Conservation (phyloP, 2,113 vertebrate genomes). For the Ciconia maguari region DNA sequence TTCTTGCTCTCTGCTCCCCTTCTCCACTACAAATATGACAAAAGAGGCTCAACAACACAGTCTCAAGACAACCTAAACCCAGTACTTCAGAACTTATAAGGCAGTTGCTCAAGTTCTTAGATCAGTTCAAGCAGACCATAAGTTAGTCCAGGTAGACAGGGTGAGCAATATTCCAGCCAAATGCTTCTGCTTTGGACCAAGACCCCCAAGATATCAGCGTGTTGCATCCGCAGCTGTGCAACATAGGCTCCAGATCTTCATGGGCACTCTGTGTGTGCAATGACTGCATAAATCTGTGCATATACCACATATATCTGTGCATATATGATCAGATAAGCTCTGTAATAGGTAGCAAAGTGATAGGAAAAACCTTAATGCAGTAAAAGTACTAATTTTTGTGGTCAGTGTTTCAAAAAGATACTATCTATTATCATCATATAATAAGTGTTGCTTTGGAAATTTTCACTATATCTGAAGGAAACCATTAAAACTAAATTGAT, state of each 20-base stretch:
- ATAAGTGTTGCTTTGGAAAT: not conserved
- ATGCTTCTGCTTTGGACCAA: not conserved
- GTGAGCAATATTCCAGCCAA: not conserved
- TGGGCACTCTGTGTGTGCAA: not conserved
- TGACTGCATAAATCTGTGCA: not conserved
- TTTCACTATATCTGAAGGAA: not conserved
- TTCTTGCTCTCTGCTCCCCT: not conserved
- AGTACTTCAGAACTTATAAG: not conserved
- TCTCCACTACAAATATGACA: not conserved
- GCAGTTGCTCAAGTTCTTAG: not conserved
- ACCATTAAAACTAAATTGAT: not conserved
- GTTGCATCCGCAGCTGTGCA: not conserved
- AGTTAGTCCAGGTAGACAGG: not conserved
- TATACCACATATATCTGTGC: accelerated
- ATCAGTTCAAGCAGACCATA: not conserved
- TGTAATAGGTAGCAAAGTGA: not conserved
- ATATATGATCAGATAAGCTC: not conserved
- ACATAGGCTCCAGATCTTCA: not conserved
- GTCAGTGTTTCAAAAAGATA: not conserved
- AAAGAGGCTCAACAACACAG: not conserved
- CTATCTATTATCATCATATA: not conserved
- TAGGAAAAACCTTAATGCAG: not conserved
- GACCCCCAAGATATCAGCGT: no score
- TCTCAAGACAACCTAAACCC: not conserved
- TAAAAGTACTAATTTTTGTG: not conserved